Conservation (phyloP, 2,113 vertebrate genomes). For the Sander lucioperca region DNA sequence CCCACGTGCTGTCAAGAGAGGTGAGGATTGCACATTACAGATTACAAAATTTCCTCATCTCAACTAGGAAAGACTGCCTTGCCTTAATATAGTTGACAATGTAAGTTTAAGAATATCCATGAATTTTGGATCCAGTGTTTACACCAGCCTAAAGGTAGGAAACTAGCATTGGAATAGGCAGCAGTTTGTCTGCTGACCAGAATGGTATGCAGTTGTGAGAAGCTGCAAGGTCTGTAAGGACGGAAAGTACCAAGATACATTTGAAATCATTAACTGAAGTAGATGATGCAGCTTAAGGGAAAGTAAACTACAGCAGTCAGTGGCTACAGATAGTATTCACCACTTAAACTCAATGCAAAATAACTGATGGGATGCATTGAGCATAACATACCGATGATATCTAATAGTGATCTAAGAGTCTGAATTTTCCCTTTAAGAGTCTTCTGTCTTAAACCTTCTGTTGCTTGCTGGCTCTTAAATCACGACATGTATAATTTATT, state of each 20-base stretch:
- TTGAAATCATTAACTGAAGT: constrained; percentile 8
- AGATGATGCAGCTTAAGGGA: neutral
- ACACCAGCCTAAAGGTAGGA: neutral
- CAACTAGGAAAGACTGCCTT: too few relatives aligned
- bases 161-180: neutral
- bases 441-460: neutral
- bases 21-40: constrained; percentile 65
- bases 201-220: neutral
- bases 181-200: neutral
- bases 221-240: neutral
- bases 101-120: neutral
- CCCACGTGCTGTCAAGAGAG: constrained; percentile 90
- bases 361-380: neutral
- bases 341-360: neutral
- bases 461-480: neutral
- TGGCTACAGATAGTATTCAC: neutral
- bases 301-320: neutral
- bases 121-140: neutral
- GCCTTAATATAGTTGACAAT: too few relatives aligned
- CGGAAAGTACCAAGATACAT: neutral
- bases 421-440: constrained; percentile 19
- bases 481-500: neutral
- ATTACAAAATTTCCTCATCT: neutral
- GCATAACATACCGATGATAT: neutral
- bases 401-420: neutral